Evolutionary conservation across 1,140 invertebrate species (phyloP).

Genomic region (Aphelinus certus): DNA sequence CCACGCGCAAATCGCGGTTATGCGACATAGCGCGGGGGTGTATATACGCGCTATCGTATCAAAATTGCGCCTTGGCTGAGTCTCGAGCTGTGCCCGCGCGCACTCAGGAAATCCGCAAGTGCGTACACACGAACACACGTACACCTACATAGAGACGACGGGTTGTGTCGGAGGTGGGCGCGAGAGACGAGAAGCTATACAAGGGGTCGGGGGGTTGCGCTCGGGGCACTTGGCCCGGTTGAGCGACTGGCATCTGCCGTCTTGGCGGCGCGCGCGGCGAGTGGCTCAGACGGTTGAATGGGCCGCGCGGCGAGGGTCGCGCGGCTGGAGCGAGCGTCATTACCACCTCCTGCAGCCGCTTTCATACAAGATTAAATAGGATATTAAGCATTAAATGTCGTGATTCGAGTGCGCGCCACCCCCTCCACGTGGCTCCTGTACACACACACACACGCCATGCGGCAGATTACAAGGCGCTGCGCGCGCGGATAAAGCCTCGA

Average conservation of each 20-base stretch:
- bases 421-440: conserved; percentile 13
- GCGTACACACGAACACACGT: conserved; percentile 15
- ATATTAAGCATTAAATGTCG: conserved; percentile 59
- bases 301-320: conserved; percentile 28
- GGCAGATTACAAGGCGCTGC: conserved; percentile 15
- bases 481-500: no score
- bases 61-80: no score
- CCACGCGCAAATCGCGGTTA: no score
- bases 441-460: not conserved
- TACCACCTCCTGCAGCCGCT: conserved; percentile 41
- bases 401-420: conserved; percentile 36
- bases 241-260: conserved; percentile 50
- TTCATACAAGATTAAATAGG: conserved; percentile 60
- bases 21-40: no score
- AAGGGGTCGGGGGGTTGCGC: no score
- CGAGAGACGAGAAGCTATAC: no score
- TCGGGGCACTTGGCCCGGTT: conserved; percentile 21
- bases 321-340: conserved; percentile 30
- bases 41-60: no score
- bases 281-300: conserved; percentile 54
- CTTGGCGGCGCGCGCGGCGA: conserved; percentile 42
- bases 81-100: not conserved
- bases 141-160: no score
- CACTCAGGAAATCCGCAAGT: conserved; percentile 43
- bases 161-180: no score